Base-by-base conservation (phyloP, 2,888 invertebrate species). In the Pollenia griseotomentosa region DNA sequence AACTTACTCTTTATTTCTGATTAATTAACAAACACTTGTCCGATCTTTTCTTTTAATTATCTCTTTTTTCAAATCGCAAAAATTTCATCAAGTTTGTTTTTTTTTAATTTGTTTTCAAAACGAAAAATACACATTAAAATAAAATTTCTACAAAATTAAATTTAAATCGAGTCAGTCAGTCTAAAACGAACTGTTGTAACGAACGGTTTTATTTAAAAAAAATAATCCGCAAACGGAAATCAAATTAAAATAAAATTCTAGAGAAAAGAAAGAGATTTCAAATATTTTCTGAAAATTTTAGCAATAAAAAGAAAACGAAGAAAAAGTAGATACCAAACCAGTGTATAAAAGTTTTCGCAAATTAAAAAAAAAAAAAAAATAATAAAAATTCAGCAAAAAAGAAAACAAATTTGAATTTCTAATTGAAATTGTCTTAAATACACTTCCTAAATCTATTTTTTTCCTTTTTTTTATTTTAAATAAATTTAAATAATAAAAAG, bases 141-240 rank as follows among this genome's bases (percentile, higher is more conserved):
- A 70, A 33, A 33, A 6, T 33, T 2, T 78, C 77, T 81, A 81
- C 23, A 55, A 82, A 87, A 68, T 75, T 33, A 59, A 51, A 81
- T 80, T 71, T 73, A 19, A 46, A 46, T 14, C 42, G 59, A 48
- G n/a, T 51, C 77, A 71, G 42, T 82, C 57, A 87, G 87, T 87
- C 87, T 82, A 78, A 78, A 84, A 70, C 68, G 63, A 87, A 82
- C 77, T 59, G 57, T 57, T 74, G 74, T 33, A 84, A 74, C 84
- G 84, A 78, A 57, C 57, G 66, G 81, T 74, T 79, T 78, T 33
- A n/a, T 14, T 14, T 16, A 4, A 40, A 55, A 48, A 9, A 40
- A 33, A 42, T 46, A 61, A 66, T 48, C 59, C 7, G 48, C 42
- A 19, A 16, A 40, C 65, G 55, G 57, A 78, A 83, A 71, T 55